These are phyloP conservation scores for Deroplatys truncata DNA, from an alignment of 2,888 invertebrate species.

Conservation along the genomic window DNA sequence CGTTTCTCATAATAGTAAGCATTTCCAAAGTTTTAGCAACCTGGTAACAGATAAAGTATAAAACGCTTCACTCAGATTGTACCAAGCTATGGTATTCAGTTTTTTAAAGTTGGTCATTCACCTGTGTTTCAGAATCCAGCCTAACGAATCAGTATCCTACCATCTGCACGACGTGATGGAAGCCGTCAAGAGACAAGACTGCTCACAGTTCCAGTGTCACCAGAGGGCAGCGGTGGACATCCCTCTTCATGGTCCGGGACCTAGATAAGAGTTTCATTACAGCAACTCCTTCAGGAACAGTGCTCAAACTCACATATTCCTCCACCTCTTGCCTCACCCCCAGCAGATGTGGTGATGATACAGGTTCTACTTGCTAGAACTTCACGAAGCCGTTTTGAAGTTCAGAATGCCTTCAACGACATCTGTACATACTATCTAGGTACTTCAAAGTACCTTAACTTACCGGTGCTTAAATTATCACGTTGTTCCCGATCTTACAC, in stretches of 20 bases:
- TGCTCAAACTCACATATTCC: no score
- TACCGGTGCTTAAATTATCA: not conserved
- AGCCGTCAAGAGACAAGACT: constrained; percentile 65
- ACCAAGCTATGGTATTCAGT: no score
- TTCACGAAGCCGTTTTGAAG: not conserved
- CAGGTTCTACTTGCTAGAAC: not conserved
- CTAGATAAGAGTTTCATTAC: not conserved
- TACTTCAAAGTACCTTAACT: not conserved
- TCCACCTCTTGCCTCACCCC: not conserved
- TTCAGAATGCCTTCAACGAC: not conserved
- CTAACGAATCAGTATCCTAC: constrained; percentile 56
- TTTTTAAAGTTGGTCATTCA: no score
- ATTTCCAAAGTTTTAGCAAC: no score
- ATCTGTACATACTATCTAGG: not conserved
- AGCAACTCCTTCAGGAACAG: not conserved
- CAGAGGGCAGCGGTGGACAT: not conserved
- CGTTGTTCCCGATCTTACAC: no score
- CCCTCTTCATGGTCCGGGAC: not conserved
- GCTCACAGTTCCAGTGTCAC: constrained; percentile 59
- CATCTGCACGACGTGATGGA: constrained; percentile 72
- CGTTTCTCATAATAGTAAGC: no score
- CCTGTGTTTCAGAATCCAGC: constrained; percentile 55
- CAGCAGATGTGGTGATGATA: not conserved
- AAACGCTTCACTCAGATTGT: no score
- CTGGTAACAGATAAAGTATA: no score